Conservation (phyloP, 1,140 invertebrate genomes). For the Hypsibius dujardini region DNA sequence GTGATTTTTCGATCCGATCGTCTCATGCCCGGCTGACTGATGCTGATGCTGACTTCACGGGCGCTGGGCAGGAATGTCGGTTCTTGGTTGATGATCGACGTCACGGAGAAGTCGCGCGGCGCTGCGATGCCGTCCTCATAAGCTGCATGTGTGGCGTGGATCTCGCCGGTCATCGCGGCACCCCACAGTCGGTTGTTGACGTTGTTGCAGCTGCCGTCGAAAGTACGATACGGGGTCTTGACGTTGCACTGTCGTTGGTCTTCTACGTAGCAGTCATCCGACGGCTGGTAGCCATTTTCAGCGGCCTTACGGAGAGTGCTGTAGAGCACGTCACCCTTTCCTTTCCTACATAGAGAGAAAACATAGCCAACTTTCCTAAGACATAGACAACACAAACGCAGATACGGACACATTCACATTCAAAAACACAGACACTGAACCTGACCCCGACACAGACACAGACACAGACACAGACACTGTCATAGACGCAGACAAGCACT, state of each 20-base stretch:
- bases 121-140: conserved; percentile 7
- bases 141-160: neutral
- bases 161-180: conserved; percentile 26
- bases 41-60: conserved; percentile 46
- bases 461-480: neutral
- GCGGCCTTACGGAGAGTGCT: neutral
- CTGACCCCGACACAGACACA: neutral
- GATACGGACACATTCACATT: neutral
- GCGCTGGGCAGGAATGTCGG: conserved; percentile 42
- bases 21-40: conserved; percentile 37
- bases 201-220: conserved; percentile 67
- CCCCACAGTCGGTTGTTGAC: conserved; percentile 48
- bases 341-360: neutral
- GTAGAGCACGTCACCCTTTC: neutral
- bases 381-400: neutral
- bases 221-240: conserved; percentile 40
- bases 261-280: neutral
- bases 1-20: conserved; percentile 47
- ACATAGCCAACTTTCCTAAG: neutral
- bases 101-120: conserved; percentile 3
- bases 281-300: neutral
- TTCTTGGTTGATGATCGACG: conserved; percentile 1
- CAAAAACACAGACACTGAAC: neutral
- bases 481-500: neutral
- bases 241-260: neutral